phyloP scores from a whole-genome alignment of 1,140 invertebrate genomes.

The Hyphantria cunea region DNA sequence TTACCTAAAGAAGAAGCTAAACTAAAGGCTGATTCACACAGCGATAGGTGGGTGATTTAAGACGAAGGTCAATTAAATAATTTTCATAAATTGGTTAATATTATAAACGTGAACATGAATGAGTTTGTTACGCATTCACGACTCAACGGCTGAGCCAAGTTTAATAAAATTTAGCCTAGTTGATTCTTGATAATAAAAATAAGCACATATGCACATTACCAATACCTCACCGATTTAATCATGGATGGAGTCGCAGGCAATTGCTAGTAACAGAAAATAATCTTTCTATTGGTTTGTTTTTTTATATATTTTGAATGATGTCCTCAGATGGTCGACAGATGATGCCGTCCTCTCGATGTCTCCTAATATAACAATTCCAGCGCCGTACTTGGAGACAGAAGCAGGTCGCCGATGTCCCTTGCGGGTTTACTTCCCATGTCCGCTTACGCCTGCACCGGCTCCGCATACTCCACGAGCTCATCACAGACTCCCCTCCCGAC shows the following conservation, averaged over 20 bases:
- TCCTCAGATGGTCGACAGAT: constrained; percentile 70
- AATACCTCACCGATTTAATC: too few species aligned
- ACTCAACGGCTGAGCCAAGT: too few species aligned
- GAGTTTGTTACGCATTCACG: too few species aligned
- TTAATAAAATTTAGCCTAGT: too few species aligned
- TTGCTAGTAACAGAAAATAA: too few species aligned
- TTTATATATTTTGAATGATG: too few species aligned
- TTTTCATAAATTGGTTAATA: background rate
- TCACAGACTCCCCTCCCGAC: constrained; percentile 4
- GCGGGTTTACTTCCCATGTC: constrained; percentile 89
- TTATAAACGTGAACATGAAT: too few species aligned
- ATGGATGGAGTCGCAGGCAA: too few species aligned
- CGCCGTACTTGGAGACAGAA: constrained; percentile 95
- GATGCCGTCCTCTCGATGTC: constrained; percentile 88
- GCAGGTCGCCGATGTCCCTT: constrained; percentile 89
- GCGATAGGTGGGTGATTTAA: constrained; percentile 55
- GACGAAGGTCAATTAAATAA: background rate
- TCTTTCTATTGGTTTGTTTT: too few species aligned
- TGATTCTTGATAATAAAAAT: too few species aligned
- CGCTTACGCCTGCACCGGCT: constrained; percentile 78
- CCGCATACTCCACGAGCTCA: constrained; percentile 84
- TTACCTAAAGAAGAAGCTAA: constrained; percentile 61
- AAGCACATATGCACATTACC: too few species aligned
- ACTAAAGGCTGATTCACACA: constrained; percentile 63
- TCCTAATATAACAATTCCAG: constrained; percentile 91